These are phyloP conservation scores for Rattus norvegicus DNA, from an alignment of 2,113 vertebrate genomes.

Conservation along the genomic window GRCr8 NC_086022.1:174123001-174123500, in stretches of 20 bases:
- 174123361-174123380: not conserved
- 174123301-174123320: not conserved
- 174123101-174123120: not conserved
- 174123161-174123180: not conserved
- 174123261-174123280: not conserved
- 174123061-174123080: not conserved
- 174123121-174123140: not conserved
- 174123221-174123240: not conserved
- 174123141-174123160: not conserved
- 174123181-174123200: not conserved
- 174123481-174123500: not conserved
- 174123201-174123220: not conserved
- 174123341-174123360: not conserved
- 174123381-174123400: not conserved
- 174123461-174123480: not conserved
- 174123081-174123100: not conserved
- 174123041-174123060: not conserved
- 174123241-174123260: not conserved
- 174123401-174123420: not conserved
- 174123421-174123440: not conserved
- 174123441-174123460: not conserved
- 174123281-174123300: not conserved
- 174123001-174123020: not conserved
- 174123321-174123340: no score
- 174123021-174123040: not conserved